A percentile compares a stretch with the other conserved stretches of the same genome.
Conservation (phyloP, 1,140 invertebrate species). For the Parapsyche elsis region DNA sequence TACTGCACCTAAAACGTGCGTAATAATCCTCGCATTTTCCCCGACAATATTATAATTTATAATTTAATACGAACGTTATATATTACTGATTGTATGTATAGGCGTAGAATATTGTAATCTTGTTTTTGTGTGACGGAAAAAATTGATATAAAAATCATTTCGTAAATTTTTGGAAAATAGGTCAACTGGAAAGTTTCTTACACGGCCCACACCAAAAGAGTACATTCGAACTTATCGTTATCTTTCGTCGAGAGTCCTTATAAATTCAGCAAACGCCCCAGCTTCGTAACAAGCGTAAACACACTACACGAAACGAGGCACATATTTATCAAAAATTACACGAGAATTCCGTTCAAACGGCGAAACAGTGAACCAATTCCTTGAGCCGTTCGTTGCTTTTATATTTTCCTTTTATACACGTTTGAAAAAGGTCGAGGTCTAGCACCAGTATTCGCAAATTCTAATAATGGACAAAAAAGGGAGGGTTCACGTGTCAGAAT, state of each 20-base stretch:
- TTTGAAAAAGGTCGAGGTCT: neutral
- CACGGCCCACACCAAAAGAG: neutral
- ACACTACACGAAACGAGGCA: neutral
- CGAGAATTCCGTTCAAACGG: no score
- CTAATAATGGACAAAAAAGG: neutral
- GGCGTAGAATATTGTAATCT: no score
- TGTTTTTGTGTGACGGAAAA: no score
- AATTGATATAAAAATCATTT: no score
- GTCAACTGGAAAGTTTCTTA: neutral
- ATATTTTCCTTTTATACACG: no score
- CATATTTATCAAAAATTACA: neutral
- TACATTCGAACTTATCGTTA: constrained; percentile 18
- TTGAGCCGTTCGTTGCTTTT: no score
- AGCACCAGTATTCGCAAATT: neutral
- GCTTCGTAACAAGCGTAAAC: constrained; percentile 28
- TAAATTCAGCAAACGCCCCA: constrained; percentile 13
- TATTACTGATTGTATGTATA: no score
- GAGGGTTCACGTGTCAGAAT: constrained; percentile 31
- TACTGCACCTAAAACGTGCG: no score
- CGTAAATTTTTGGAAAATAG: neutral
- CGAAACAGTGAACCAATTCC: no score
- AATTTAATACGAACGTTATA: no score
- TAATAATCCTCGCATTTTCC: no score
- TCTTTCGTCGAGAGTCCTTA: constrained; percentile 9
- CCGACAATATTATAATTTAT: no score